Evolutionary conservation across 2,797 vertebrate genomes (phyloP).

Genomic region (Poecilia wingei): DNA sequence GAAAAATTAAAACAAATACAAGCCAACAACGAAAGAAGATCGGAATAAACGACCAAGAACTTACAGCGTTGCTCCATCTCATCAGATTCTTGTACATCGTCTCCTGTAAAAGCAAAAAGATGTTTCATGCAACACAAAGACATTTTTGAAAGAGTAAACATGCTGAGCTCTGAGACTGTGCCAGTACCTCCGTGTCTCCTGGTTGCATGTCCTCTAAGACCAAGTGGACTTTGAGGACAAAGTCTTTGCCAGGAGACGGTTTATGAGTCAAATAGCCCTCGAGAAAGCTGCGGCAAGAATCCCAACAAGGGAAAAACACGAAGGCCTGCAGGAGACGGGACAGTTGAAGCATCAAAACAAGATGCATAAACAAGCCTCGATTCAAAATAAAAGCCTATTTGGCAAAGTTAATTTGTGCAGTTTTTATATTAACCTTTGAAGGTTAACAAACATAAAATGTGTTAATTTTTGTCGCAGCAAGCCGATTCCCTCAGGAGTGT

Average conservation of each 20-base stretch:
- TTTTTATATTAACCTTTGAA: neutral
- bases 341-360: too few species aligned
- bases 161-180: neutral
- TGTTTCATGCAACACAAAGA: neutral
- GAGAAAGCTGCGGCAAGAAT: conserved; percentile 28
- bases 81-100: conserved; percentile 47
- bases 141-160: neutral
- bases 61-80: conserved; percentile 59
- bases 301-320: conserved; percentile 44
- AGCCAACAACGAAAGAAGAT: neutral
- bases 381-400: neutral
- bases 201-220: conserved; percentile 23
- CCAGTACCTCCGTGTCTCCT: conserved; percentile 47
- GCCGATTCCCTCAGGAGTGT: neutral
- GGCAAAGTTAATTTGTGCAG: neutral
- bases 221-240: conserved; percentile 10
- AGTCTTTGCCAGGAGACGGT: neutral
- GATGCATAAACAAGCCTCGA: too few species aligned
- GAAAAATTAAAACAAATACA: neutral
- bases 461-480: neutral
- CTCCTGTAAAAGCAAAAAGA: conserved; percentile 41
- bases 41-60: neutral
- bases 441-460: neutral
- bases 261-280: neutral
- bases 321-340: conserved; percentile 43